Evolutionary conservation across 2,888 invertebrate species (phyloP).

Genomic region (Brenthis daphne): DNA sequence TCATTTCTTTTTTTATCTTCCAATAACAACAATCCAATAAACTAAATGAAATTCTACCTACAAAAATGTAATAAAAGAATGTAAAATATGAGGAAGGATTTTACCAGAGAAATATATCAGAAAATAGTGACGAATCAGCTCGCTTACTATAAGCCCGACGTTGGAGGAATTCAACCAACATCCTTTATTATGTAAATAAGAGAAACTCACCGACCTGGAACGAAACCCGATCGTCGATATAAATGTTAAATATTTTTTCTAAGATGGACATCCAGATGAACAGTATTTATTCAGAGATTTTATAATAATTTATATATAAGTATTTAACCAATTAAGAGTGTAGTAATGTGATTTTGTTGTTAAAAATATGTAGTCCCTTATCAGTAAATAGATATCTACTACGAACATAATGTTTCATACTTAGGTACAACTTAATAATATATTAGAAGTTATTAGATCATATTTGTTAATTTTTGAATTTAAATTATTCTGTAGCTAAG

Average conservation of each 20-base stretch:
- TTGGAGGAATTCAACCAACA: slow-evolving; percentile 15
- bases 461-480: background rate
- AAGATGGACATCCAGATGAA: background rate
- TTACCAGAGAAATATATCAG: slow-evolving; percentile 11
- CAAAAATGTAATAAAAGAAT: slow-evolving; percentile 9
- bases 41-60: slow-evolving; percentile 5
- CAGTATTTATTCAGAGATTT: background rate
- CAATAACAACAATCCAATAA: slow-evolving; percentile 9
- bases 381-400: too few species aligned
- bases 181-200: slow-evolving; percentile 39
- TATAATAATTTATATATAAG: too few species aligned
- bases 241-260: slow-evolving; percentile 18
- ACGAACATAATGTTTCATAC: too few species aligned
- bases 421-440: too few species aligned
- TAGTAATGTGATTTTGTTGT: too few species aligned
- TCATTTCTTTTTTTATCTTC: slow-evolving; percentile 1
- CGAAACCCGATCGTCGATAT: slow-evolving; percentile 20
- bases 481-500: background rate
- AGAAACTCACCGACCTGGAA: slow-evolving; percentile 30
- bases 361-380: too few species aligned
- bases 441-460: too few species aligned
- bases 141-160: slow-evolving; percentile 5
- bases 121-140: slow-evolving; percentile 10
- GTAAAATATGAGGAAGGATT: background rate
- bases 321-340: too few species aligned